Conservation (phyloP, 2,113 vertebrate genomes). For the Albula glossodonta region DNA sequence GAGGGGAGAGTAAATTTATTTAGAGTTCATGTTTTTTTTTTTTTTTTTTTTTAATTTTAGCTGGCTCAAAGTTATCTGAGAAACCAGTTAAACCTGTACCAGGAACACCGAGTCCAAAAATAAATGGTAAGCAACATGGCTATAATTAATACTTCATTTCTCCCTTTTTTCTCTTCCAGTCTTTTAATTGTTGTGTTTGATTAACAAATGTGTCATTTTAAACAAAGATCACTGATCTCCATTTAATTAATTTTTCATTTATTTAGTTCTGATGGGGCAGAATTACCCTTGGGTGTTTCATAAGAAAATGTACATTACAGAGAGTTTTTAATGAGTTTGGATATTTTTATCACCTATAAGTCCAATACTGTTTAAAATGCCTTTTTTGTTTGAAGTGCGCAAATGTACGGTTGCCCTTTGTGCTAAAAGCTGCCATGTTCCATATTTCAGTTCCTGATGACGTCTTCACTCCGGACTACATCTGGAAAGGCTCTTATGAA, state of each 20-base stretch:
- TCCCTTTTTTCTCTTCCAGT: not conserved
- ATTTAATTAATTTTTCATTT: not conserved
- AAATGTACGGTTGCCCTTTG: not conserved
- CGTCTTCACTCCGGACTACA: constrained; percentile 96
- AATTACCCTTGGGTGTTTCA: not conserved
- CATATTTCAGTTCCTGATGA: constrained; percentile 88
- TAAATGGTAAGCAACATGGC: constrained; percentile 80
- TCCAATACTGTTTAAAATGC: no score
- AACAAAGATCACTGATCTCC: not conserved
- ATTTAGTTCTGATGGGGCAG: not conserved
- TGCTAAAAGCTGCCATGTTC: constrained; percentile 28
- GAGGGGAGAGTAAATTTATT: no score
- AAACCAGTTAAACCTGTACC: constrained; percentile 88
- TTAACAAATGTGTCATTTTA: not conserved
- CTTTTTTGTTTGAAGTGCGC: not conserved
- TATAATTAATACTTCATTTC: not conserved
- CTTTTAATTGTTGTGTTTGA: not conserved
- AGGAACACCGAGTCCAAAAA: constrained; percentile 93
- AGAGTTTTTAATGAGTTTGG: no score
- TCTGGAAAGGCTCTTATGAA: constrained; percentile 99
- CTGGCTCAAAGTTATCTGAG: constrained; percentile 90
- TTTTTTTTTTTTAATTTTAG: constrained; percentile 64
- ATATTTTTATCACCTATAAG: no score
- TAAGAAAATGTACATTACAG: no score
- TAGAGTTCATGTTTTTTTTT: constrained; percentile 23